Evolutionary conservation across 2,113 vertebrate genomes (phyloP).

Genomic region (Equus quagga): DNA sequence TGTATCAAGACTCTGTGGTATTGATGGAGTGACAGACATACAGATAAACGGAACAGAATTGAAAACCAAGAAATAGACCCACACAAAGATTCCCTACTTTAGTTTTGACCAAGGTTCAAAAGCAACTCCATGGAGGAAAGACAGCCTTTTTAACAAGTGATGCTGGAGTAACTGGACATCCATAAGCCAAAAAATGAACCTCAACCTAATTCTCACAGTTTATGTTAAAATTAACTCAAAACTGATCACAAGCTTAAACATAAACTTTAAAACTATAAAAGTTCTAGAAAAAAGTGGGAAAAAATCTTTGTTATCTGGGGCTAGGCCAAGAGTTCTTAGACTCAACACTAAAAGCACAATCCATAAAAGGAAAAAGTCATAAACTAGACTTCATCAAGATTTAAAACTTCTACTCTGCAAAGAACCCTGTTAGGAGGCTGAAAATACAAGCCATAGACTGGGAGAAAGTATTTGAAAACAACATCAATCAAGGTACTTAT

Average conservation of each 20-base stretch:
- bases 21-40: background rate
- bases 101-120: background rate
- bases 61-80: background rate
- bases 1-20: background rate
- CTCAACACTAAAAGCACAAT: background rate
- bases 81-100: background rate
- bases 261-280: background rate
- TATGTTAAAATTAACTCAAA: background rate
- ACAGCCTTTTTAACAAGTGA: background rate
- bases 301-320: background rate
- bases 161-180: background rate
- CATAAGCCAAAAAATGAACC: background rate
- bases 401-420: background rate
- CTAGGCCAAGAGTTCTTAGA: background rate
- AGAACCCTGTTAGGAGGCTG: background rate
- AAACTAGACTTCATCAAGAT: background rate
- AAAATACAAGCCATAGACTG: background rate
- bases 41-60: background rate
- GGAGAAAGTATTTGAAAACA: slow-evolving; percentile 3
- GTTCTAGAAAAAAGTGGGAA: background rate
- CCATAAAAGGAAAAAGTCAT: background rate
- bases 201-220: background rate
- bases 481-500: background rate
- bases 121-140: background rate
- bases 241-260: background rate